These are phyloP conservation scores for Bradysia coprophila DNA, from an alignment of 1,140 invertebrate species.

Conservation along the genomic window DNA sequence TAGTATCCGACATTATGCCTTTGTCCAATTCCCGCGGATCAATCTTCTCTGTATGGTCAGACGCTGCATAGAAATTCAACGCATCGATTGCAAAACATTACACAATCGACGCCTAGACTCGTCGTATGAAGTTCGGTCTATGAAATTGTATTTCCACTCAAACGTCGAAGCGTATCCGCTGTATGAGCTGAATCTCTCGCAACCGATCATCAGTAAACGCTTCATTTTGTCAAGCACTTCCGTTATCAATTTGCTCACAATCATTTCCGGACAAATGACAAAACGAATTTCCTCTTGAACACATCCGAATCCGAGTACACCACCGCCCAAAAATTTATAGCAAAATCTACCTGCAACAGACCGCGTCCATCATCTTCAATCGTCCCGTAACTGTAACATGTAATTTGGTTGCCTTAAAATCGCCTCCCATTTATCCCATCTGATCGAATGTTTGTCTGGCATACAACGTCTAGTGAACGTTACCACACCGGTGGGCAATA, in stretches of 20 bases:
- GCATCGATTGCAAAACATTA: constrained; percentile 87
- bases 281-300: constrained; percentile 98
- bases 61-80: constrained; percentile 32
- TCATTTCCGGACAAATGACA: constrained; percentile 86
- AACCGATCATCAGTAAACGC: constrained; percentile 65
- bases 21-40: constrained; percentile 73
- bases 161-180: constrained; percentile 71
- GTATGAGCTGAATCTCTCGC: constrained; percentile 73
- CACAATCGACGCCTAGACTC: constrained; percentile 48
- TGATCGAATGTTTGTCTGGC: too few species aligned
- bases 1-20: constrained; percentile 70
- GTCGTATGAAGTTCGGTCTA: constrained; percentile 42
- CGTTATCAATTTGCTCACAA: constrained; percentile 74
- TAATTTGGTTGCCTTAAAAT: constrained; percentile 35
- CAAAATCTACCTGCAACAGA: constrained; percentile 88
- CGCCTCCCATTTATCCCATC: too few species aligned
- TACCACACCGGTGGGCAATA: constrained; percentile 58
- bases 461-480: constrained; percentile 60
- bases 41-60: constrained; percentile 30
- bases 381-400: constrained; percentile 54
- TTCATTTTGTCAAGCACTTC: constrained; percentile 67
- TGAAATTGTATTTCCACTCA: constrained; percentile 1
- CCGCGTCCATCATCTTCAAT: constrained; percentile 74
- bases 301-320: constrained; percentile 71
- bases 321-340: constrained; percentile 82